phyloP scores from a whole-genome alignment of 2,797 vertebrate genomes.

The Nannoperca australis region DNA sequence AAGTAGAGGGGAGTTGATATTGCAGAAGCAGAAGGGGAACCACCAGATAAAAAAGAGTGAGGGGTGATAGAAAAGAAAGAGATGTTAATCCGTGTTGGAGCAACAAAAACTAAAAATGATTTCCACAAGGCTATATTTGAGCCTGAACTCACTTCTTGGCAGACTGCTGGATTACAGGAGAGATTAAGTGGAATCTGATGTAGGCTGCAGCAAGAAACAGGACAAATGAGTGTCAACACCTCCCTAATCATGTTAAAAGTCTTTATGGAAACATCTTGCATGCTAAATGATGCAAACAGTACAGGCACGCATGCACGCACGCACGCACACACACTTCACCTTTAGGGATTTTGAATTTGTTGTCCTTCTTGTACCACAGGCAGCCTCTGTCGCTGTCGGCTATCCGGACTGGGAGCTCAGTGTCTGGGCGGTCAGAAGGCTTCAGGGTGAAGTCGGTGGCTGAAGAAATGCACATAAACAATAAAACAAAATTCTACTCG shows the following conservation, averaged over 20 bases:
- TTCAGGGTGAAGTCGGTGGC: slow-evolving; percentile 95
- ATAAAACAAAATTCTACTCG: slow-evolving; percentile 29
- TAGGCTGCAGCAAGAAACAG: slow-evolving; percentile 85
- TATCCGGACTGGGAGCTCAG: slow-evolving; percentile 90
- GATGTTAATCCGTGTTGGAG: slow-evolving; percentile 36
- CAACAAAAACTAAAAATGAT: slow-evolving; percentile 39
- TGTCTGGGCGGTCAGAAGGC: slow-evolving; percentile 90
- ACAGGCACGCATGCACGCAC: slow-evolving; percentile 1
- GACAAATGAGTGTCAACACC: slow-evolving; percentile 53
- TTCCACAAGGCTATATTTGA: slow-evolving; percentile 32
- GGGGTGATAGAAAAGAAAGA: slow-evolving; percentile 1
- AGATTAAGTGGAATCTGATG: slow-evolving; percentile 95
- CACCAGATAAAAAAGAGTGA: slow-evolving; percentile 10
- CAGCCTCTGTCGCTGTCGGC: slow-evolving; percentile 88
- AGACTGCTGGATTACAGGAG: slow-evolving; percentile 94
- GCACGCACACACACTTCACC: slow-evolving; percentile 76
- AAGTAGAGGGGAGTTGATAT: slow-evolving; percentile 5
- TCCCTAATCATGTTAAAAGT: slow-evolving; percentile 21
- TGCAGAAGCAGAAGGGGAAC: neutral
- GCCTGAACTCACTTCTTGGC: slow-evolving; percentile 91
- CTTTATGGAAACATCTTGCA: slow-evolving; percentile 29
- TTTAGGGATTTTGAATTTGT: slow-evolving; percentile 98
- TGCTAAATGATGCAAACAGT: slow-evolving; percentile 18
- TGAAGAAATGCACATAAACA: slow-evolving; percentile 72
- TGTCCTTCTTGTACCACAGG: slow-evolving; percentile 98